These are phyloP conservation scores for Galagoides demidoff DNA, from an alignment of 2,797 vertebrate genomes.

Conservation along the genomic window DNA sequence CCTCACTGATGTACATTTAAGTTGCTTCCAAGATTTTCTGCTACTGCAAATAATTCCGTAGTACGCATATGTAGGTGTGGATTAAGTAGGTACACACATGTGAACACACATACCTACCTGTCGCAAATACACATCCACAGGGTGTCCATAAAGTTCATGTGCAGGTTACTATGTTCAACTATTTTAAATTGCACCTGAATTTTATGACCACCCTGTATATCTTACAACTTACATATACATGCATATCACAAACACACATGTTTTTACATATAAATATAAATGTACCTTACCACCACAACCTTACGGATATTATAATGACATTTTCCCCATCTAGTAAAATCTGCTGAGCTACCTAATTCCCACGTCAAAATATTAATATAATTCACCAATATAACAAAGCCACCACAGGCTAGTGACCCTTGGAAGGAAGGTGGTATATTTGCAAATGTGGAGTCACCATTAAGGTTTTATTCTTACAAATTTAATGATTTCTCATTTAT, in stretches of 20 bases:
- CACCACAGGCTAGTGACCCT: not conserved
- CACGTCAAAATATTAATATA: not conserved
- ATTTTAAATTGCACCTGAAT: no score
- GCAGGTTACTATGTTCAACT: no score
- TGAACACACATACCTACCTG: not conserved
- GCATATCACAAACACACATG: not conserved
- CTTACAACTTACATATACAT: not conserved
- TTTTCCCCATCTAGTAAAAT: not conserved
- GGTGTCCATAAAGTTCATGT: no score
- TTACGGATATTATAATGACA: not conserved
- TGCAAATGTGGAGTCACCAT: not conserved
- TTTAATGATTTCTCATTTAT: conserved; percentile 19
- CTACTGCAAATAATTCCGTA: not conserved
- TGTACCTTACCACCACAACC: not conserved
- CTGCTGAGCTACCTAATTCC: not conserved
- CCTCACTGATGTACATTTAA: not conserved
- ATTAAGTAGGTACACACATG: not conserved
- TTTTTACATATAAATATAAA: not conserved
- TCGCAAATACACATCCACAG: not conserved
- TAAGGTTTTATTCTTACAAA: conserved; percentile 17
- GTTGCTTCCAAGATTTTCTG: not conserved
- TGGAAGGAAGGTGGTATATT: not conserved
- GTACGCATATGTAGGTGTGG: not conserved
- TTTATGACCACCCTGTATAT: not conserved
- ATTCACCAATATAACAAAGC: not conserved